These are phyloP conservation scores for Macquaria australasica DNA, from an alignment of 2,113 vertebrate species.

Conservation along the genomic window DNA sequence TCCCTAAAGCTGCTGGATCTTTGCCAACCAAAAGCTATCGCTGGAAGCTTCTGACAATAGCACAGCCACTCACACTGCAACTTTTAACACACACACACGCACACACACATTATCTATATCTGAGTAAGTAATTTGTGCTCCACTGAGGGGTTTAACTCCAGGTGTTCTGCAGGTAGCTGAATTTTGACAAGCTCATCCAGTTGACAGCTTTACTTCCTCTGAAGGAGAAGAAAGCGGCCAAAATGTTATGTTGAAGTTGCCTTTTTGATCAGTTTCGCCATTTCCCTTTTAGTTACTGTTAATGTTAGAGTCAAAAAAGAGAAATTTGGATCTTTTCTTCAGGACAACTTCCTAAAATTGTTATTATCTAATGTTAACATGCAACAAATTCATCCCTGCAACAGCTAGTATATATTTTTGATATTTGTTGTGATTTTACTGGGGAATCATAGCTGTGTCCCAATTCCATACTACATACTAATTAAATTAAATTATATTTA, in stretches of 20 bases:
- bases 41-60: constrained; percentile 54
- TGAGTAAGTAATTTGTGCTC: constrained; percentile 15
- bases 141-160: constrained; percentile 6
- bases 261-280: constrained; percentile 12
- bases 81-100: constrained; percentile 23
- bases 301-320: constrained; percentile 14
- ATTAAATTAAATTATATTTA: neutral
- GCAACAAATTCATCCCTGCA: constrained; percentile 69
- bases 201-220: constrained; percentile 27
- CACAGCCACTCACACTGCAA: constrained; percentile 28
- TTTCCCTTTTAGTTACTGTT: constrained; percentile 32
- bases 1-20: constrained; percentile 70
- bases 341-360: constrained; percentile 23
- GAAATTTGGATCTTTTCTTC: constrained; percentile 17
- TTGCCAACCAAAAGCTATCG: constrained; percentile 67
- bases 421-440: constrained; percentile 69
- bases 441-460: constrained; percentile 48
- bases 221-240: neutral
- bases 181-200: constrained; percentile 15
- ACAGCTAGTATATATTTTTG: neutral
- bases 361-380: constrained; percentile 20
- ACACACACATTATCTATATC: constrained; percentile 9
- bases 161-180: constrained; percentile 27
- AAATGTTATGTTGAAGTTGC: constrained; percentile 22
- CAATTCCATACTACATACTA: constrained; percentile 27